Evolutionary conservation across 2,797 vertebrate species (phyloP).

Genomic region (Leptodactylus fallax): DNA sequence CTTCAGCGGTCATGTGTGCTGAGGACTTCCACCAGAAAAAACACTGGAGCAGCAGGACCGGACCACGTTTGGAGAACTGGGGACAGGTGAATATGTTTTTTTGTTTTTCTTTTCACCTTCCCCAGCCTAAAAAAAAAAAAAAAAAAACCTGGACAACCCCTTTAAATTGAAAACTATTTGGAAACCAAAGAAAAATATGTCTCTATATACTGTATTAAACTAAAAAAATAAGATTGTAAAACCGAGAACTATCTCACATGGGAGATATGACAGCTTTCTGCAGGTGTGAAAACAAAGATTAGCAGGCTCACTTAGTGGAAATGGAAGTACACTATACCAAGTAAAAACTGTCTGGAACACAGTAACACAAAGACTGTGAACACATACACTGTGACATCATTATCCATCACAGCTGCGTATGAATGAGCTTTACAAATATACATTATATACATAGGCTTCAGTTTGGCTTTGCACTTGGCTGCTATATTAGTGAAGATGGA

Average conservation of each 20-base stretch:
- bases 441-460: too few relatives aligned
- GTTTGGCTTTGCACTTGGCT: too few relatives aligned
- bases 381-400: not conserved
- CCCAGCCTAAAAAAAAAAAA: too few relatives aligned
- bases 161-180: not conserved
- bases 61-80: too few relatives aligned
- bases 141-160: too few relatives aligned
- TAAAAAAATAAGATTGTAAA: not conserved
- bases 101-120: too few relatives aligned
- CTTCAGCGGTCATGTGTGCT: too few relatives aligned
- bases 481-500: too few relatives aligned
- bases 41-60: too few relatives aligned
- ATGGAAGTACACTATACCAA: not conserved
- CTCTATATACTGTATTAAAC: not conserved
- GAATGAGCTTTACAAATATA: not conserved
- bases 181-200: not conserved
- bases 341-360: not conserved
- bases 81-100: too few relatives aligned
- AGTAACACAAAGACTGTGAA: not conserved
- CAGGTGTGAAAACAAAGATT: conserved; percentile 14
- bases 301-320: not conserved
- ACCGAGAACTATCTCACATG: not conserved
- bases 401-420: not conserved
- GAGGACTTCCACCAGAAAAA: too few relatives aligned
- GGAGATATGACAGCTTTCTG: not conserved